Conservation (phyloP, 2,888 invertebrate genomes). For the Amblyteles armatorius region DNA sequence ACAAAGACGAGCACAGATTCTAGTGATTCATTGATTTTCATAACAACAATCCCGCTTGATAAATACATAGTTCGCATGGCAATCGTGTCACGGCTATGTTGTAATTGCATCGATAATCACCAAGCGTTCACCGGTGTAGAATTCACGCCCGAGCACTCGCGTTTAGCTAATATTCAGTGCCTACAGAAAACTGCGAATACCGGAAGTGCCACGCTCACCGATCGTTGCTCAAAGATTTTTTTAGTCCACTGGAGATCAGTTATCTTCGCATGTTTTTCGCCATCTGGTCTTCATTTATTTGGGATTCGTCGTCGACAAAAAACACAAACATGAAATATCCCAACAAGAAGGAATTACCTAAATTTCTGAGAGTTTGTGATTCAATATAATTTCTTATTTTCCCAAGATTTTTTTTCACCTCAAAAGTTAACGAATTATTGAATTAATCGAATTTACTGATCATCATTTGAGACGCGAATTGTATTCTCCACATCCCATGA, state of each 20-base stretch:
- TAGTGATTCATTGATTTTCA: slow-evolving; percentile 13
- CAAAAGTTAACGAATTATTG: neutral
- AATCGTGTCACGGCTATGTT: slow-evolving; percentile 58
- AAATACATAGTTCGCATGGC: slow-evolving; percentile 32
- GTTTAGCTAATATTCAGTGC: slow-evolving; percentile 15
- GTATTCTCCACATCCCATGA: no score
- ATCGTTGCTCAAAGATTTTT: neutral
- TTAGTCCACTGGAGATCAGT: neutral
- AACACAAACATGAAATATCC: neutral
- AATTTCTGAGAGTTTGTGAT: neutral
- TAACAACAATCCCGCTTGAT: slow-evolving; percentile 1
- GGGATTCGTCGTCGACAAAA: neutral
- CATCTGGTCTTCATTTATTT: neutral
- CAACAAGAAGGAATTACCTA: neutral
- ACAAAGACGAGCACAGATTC: neutral
- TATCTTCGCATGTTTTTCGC: neutral
- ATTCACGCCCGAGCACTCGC: slow-evolving; percentile 34
- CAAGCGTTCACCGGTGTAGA: slow-evolving; percentile 13
- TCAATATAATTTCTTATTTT: neutral
- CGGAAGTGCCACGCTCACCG: slow-evolving; percentile 56
- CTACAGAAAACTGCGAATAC: slow-evolving; percentile 50
- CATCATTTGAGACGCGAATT: no score
- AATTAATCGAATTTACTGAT: neutral
- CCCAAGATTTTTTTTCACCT: neutral
- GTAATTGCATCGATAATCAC: slow-evolving; percentile 56